Base-by-base conservation (phyloP, 2,797 vertebrate species). In the Somateria mollissima region DNA sequence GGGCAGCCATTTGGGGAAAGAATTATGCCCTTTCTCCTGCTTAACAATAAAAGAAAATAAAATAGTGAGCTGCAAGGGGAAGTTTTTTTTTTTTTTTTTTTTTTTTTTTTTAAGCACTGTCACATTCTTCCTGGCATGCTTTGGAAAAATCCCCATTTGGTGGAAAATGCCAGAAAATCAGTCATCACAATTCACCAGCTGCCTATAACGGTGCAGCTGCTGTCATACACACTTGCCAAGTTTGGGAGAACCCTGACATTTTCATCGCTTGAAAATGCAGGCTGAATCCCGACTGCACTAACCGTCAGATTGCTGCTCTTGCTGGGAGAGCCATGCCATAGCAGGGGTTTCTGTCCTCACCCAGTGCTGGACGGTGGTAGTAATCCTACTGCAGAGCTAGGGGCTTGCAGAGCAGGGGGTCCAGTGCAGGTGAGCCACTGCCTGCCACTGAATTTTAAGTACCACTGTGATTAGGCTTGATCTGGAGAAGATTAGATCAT, bases 401-500 rank as follows among this genome's bases (percentile, higher is more conserved):
- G 54, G 53, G 7, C 83, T 56, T 67, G 69, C 69, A 43, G 16
- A 43, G 60, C 1, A 1, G 56, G 62, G 49, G 65, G 71, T 62
- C 54, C 43, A 47, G 49, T 3, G 45, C 75, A 19, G 78, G 78
- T 20, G 43, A 84, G 45, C 43, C 2, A 2, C 54, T 82, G 80
- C 4, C 77, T 95, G 67, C 22, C 4, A 9, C 78, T 94, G 94
- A 83, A 95, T 95, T 89, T 92, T 91, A 84, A 95, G 62, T 85
- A 85, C 73, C 60, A 15, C 70, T 43, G 82, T 81, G 74, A 76
- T 60, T n/a, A 80, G 49, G 19, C 58, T 75, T 70, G 56, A 70
- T 88, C 76, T 91, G 56, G 71, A 72, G 71, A 41, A 83, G 76
- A 87, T 96, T 62, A 91, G 54, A 72, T 95, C 62, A 54, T 62